These are phyloP conservation scores for Xiphophorus maculatus DNA, from an alignment of 2,113 vertebrate species.

Conservation along the genomic window DNA sequence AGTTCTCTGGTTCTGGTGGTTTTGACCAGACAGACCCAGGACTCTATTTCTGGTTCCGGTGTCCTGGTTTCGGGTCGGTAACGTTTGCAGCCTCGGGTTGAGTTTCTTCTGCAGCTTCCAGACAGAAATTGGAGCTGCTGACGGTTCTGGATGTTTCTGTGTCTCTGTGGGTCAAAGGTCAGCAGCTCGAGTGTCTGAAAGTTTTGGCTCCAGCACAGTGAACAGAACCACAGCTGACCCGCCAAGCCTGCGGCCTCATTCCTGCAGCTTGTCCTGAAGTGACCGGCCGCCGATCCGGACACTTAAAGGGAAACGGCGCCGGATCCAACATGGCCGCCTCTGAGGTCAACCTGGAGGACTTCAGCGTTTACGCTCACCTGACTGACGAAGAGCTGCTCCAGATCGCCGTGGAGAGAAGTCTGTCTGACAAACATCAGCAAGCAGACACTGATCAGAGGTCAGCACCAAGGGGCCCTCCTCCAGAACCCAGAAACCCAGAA, in stretches of 20 bases:
- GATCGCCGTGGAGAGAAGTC: constrained; percentile 33
- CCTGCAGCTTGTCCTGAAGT: constrained; percentile 3
- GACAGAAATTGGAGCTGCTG: background rate
- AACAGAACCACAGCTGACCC: constrained; percentile 38
- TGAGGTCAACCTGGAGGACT: constrained; percentile 75
- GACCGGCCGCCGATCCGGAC: background rate
- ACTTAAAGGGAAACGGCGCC: background rate
- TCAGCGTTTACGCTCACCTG: constrained; percentile 85
- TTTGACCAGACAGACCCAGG: background rate
- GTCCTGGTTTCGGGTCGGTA: background rate
- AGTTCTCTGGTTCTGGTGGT: too few species aligned
- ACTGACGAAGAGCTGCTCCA: constrained; percentile 65
- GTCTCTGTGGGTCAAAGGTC: background rate
- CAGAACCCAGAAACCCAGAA: background rate
- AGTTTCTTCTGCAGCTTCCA: background rate
- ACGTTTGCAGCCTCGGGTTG: background rate
- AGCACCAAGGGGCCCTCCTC: background rate
- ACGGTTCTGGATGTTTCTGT: background rate
- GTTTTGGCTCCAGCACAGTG: constrained; percentile 14
- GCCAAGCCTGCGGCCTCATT: background rate
- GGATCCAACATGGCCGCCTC: constrained; percentile 20
- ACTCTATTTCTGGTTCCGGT: background rate
- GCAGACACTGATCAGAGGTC: background rate
- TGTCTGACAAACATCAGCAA: background rate
- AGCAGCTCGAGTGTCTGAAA: background rate